Evolutionary conservation across 2,888 invertebrate species (phyloP).

Genomic region (Glaucopsyche alexis): DNA sequence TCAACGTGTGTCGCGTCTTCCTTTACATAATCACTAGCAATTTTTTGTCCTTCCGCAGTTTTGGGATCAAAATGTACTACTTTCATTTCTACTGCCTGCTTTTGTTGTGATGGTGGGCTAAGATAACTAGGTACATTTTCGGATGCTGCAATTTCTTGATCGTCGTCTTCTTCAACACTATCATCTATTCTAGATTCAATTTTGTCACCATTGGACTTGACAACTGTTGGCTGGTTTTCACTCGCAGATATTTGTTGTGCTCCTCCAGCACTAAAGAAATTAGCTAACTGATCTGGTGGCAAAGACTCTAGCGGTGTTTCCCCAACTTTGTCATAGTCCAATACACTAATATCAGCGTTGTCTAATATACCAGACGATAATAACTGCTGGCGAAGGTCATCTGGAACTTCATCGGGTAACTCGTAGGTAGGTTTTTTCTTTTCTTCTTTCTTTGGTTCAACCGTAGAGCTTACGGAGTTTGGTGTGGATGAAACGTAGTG

Average conservation of each 20-base stretch:
- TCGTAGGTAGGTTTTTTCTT: conserved; percentile 80
- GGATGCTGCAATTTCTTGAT: conserved; percentile 80
- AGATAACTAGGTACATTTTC: conserved; percentile 69
- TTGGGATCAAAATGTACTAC: conserved; percentile 90
- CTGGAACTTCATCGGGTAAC: conserved; percentile 93
- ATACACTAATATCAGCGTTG: conserved; percentile 91
- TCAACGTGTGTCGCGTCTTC: conserved; percentile 86
- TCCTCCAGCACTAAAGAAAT: conserved; percentile 92
- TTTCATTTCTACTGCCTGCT: conserved; percentile 88
- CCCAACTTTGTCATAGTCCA: conserved; percentile 93
- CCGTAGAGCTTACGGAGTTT: conserved; percentile 68
- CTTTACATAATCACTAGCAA: conserved; percentile 86
- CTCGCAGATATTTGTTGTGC: conserved; percentile 85
- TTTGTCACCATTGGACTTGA: conserved; percentile 82
- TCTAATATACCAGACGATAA: conserved; percentile 91
- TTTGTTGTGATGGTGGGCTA: conserved; percentile 54
- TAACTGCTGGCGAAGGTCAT: conserved; percentile 90
- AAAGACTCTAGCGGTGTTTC: conserved; percentile 90
- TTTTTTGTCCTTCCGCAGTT: conserved; percentile 84
- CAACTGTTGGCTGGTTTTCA: conserved; percentile 84
- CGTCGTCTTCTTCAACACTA: conserved; percentile 62
- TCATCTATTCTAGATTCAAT: conserved; percentile 74
- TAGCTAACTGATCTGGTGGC: conserved; percentile 91
- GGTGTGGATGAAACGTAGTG: conserved; percentile 72
- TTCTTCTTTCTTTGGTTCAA: conserved; percentile 70